Evolutionary conservation across 2,888 invertebrate species (phyloP).

Genomic region (Elegia similella): DNA sequence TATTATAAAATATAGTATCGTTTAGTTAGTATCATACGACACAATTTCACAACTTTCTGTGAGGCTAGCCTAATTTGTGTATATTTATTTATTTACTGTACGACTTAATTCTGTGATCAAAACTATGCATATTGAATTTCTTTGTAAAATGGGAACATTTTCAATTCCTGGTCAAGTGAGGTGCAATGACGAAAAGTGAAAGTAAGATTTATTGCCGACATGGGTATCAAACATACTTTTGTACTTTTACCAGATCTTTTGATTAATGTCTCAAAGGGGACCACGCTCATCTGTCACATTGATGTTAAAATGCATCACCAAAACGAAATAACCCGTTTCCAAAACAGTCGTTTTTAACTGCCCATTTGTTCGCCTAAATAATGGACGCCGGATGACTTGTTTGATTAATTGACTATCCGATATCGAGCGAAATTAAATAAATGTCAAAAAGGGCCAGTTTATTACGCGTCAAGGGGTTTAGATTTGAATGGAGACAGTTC

Average conservation of each 20-base stretch:
- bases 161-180: no score
- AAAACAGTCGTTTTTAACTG: constrained; percentile 10
- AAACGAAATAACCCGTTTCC: not conserved
- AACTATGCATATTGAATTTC: no score
- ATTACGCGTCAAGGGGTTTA: not conserved
- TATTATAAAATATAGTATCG: no score
- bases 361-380: constrained; percentile 7
- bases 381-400: not conserved
- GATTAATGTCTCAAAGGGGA: not conserved
- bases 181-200: no score
- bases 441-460: constrained; percentile 8
- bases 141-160: no score
- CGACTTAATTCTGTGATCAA: no score
- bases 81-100: no score
- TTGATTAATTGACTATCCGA: constrained; percentile 12
- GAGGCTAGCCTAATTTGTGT: no score
- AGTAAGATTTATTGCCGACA: no score
- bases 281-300: not conserved
- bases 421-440: constrained; percentile 8
- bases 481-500: not conserved
- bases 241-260: not conserved
- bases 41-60: no score
- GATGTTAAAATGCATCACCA: not conserved
- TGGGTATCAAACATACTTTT: no score
- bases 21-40: no score